Base-by-base conservation (phyloP, 2,113 vertebrate species). In the Anguilla japonica region DNA sequence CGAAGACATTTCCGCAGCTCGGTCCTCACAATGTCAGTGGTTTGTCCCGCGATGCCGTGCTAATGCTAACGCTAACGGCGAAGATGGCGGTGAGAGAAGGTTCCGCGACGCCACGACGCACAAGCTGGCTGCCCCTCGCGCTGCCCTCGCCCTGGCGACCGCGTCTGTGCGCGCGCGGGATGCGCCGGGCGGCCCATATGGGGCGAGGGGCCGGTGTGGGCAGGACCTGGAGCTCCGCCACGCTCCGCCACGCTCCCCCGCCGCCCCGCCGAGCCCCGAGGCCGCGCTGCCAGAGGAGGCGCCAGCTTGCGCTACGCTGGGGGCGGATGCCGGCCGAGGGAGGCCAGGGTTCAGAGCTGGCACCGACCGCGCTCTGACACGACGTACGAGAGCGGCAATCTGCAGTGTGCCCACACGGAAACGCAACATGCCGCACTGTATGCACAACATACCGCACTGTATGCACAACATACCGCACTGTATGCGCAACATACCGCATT, bases 1-100 rank as follows among this genome's bases (percentile, higher is more conserved):
- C 15, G 83, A 88, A 85, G 56, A 41, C 83, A 88, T 85, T 78
- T 40, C 18, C 39, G 40, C 29, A 14, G 43, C 79, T 46, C 22
- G 22, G 39, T 81, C 41, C 84, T 79, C 83, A n/a, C 56, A 26
- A 9, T 2, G 78, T 40, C 29, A 50, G 78, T 67, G 50, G 83
- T 14, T 82, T 43, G 34, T 60, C 67, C 46, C 39, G 83, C 82
- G 43, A 43, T 8, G 63, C 8, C 43, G 43, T 46, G 43, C 50
- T 53, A 53, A 53, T 46, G 43, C 43, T 46, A 46, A 46, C n/a
- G 81, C 56, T 11, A 80, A 80, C 18, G 71, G 71, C 82, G 53
- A 22, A 60, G 41, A 57, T 34, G 34, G 57, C 20, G 22, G 26
- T 5, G 82, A 87, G 50, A 29, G 41, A 80, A 60, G 82, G 63